phyloP scores from a whole-genome alignment of 92 coral and sea anemone species.

The Phenganax marumi region DNA sequence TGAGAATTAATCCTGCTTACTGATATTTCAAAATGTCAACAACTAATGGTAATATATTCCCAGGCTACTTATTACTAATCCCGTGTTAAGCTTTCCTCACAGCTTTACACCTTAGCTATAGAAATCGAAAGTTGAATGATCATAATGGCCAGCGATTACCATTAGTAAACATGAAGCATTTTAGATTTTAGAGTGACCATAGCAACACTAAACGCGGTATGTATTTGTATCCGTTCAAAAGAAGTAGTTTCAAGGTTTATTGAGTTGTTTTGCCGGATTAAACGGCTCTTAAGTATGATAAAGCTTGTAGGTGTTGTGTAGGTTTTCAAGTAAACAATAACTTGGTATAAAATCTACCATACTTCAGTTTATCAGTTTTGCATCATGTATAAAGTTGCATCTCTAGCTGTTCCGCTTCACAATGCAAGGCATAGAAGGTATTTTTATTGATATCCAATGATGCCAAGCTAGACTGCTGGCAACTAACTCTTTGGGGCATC shows the following conservation, averaged over 20 bases:
- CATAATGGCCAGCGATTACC: not conserved
- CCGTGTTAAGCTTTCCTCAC: not conserved
- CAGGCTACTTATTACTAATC: not conserved
- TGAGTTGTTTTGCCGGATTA: not conserved
- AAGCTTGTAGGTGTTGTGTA: not conserved
- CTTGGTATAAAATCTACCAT: not conserved
- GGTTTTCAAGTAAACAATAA: too few species aligned
- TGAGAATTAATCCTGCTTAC: not conserved
- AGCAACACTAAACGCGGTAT: conserved; percentile 13
- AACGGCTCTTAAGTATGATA: not conserved
- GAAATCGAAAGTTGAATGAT: not conserved
- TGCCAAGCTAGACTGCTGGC: not conserved
- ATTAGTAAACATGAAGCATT: not conserved
- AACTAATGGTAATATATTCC: not conserved
- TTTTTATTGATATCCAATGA: not conserved
- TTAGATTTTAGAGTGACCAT: conserved; percentile 18
- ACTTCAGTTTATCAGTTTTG: not conserved
- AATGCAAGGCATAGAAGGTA: conserved; percentile 29
- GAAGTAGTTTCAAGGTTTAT: not conserved
- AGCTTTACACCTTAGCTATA: not conserved
- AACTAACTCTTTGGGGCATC: not conserved
- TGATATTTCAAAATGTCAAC: conserved; percentile 2
- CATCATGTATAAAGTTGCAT: conserved; percentile 32
- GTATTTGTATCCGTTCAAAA: not conserved
- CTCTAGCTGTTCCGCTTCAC: conserved; percentile 28